These are phyloP conservation scores for Plectus sambesii DNA, from an alignment of 1,140 invertebrate genomes.

Conservation along the genomic window DNA sequence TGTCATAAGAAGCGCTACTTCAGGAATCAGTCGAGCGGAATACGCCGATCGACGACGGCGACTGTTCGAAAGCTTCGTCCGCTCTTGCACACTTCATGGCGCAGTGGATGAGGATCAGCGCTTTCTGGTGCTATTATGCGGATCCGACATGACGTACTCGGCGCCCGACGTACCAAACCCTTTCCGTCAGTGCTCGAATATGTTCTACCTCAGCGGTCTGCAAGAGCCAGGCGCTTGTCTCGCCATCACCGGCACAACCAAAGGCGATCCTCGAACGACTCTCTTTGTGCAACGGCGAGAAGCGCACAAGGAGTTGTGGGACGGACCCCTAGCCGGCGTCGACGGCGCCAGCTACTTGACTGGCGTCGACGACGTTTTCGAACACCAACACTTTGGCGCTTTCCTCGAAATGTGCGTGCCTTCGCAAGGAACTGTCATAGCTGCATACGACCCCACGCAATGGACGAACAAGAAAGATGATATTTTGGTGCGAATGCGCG, in stretches of 20 bases:
- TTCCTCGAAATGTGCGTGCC: constrained; percentile 13
- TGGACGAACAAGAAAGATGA: constrained; percentile 13
- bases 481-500: constrained; percentile 9
- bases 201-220: constrained; percentile 36
- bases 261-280: constrained; percentile 7
- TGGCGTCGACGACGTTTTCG: constrained; percentile 4
- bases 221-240: constrained; percentile 21
- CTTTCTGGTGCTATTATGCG: too few relatives aligned
- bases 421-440: constrained; percentile 21
- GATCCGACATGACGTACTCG: too few relatives aligned
- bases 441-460: background rate
- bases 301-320: constrained; percentile 32
- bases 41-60: too few relatives aligned
- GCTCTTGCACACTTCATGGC: too few relatives aligned
- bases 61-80: too few relatives aligned
- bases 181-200: constrained; percentile 34
- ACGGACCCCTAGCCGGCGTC: constrained; percentile 16
- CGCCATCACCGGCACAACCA: constrained; percentile 19
- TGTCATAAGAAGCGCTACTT: too few relatives aligned
- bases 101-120: too few relatives aligned
- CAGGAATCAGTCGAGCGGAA: too few relatives aligned
- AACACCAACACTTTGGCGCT: constrained; percentile 11
- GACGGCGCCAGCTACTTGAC: background rate
- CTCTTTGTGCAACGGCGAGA: constrained; percentile 27
- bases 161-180: constrained; percentile 40